Percentiles rank a stretch among this genome's conserved stretches.
Evolutionary conservation across 2,888 invertebrate genomes (phyloP).

Genomic region (Heterodera filipjevi): DNA sequence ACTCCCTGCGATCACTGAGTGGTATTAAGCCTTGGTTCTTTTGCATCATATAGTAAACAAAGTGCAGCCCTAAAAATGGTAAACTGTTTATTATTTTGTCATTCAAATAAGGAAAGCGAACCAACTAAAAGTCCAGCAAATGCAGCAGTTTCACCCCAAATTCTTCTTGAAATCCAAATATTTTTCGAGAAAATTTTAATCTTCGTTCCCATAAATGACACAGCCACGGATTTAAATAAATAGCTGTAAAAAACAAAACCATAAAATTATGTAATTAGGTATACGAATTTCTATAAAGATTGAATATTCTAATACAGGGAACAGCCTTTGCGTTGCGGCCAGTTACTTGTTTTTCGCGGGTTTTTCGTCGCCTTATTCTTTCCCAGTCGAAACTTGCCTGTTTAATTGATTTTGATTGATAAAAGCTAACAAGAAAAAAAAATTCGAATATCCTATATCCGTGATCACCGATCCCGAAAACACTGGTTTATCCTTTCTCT

Average conservation of each 20-base stretch:
- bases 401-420: no score
- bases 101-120: background rate
- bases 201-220: background rate
- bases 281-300: no score
- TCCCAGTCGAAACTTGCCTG: no score
- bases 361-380: no score
- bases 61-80: conserved; percentile 53
- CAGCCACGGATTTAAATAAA: background rate
- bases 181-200: background rate
- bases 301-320: no score
- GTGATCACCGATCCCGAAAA: no score
- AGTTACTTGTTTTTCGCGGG: no score
- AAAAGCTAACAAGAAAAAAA: no score
- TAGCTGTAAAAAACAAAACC: background rate
- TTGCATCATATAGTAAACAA: conserved; percentile 59
- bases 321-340: no score
- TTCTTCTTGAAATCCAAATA: background rate
- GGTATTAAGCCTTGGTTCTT: conserved; percentile 51
- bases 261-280: background rate
- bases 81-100: background rate
- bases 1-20: conserved; percentile 51
- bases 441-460: no score
- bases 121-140: background rate
- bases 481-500: no score
- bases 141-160: background rate